Base-by-base conservation (phyloP, 2,888 invertebrate species). In the Nomada fabriciana region DNA sequence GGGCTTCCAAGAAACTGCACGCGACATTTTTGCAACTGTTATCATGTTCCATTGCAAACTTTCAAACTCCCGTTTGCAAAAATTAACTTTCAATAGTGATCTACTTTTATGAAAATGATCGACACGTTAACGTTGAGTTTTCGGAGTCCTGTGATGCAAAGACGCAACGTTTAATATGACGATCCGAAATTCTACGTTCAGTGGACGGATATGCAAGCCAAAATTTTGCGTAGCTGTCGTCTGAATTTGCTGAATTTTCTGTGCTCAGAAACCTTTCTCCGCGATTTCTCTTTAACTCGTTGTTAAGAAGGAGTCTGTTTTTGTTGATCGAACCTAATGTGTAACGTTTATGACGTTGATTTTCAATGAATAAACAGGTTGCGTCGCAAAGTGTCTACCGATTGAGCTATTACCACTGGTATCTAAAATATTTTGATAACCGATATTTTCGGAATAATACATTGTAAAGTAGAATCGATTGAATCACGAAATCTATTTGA, bases 121-220 rank as follows among this genome's bases (percentile, higher is more conserved):
- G 57, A 10, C 43, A 11, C 11, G 18, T n/a, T 43, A 43, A 23
- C 4, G 11, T 42, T n/a, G 23, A 57, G n/a, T 18, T n/a, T 43
- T 29, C n/a, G 18, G 15, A 36, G 60, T 52, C 70, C 70, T 52
- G 20, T n/a, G 29, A 36, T 25, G 52, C 64, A 77, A 43, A 36
- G 63, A 47, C 61, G 61, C 79, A 65, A 72, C 61, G 65, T 29
- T 57, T 74, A 36, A 65, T 67, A 50, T 63, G 64, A 65, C 65
- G 70, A 65, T 70, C 71, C 78, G 53, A 78, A 68, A 73, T 83
- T 74, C 79, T 87, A 83, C 61, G 72, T 75, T 79, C 87, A 85
- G 76, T 87, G 87, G 87, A 87, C 87, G 86, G 86, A 87, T 86
- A 84, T 80, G 80, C 84, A 82, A 86, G 75, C 85, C 76, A 79